Evolutionary conservation across 2,797 vertebrate genomes (phyloP).

Genomic region (Nothura maculosa): DNA sequence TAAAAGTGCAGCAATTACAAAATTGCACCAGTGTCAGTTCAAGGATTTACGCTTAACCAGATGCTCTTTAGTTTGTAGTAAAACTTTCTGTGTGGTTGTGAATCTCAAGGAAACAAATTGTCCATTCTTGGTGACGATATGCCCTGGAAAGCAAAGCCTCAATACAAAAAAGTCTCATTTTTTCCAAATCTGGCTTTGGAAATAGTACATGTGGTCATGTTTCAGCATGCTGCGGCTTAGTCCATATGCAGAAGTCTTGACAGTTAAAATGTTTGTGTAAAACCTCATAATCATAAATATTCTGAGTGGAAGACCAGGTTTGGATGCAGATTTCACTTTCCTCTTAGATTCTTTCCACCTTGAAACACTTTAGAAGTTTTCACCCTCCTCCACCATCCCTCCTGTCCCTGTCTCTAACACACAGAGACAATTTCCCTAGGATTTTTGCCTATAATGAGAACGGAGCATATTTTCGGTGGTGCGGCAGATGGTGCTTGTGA

Average conservation of each 20-base stretch:
- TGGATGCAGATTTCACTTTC: background rate
- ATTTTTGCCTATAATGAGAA: conserved; percentile 75
- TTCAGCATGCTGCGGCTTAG: background rate
- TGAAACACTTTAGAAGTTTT: background rate
- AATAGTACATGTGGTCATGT: background rate
- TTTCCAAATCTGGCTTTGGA: background rate
- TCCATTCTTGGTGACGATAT: background rate
- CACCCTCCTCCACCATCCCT: background rate
- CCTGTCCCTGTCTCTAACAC: background rate
- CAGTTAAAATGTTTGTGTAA: conserved; percentile 7
- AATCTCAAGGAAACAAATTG: background rate
- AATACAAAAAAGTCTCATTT: background rate
- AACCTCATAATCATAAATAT: background rate
- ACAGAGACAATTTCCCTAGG: conserved; percentile 48
- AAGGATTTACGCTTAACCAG: conserved; percentile 1
- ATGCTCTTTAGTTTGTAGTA: background rate
- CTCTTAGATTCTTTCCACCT: background rate
- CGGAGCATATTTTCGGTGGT: conserved; percentile 39
- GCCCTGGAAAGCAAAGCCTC: background rate
- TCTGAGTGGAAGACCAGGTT: background rate
- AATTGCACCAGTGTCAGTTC: background rate
- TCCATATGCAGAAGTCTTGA: background rate
- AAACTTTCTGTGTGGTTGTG: background rate
- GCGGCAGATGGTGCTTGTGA: conserved; percentile 82
- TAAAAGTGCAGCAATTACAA: background rate